Base-by-base conservation (phyloP, 2,888 invertebrate species). In the Abscondita cerata region DNA sequence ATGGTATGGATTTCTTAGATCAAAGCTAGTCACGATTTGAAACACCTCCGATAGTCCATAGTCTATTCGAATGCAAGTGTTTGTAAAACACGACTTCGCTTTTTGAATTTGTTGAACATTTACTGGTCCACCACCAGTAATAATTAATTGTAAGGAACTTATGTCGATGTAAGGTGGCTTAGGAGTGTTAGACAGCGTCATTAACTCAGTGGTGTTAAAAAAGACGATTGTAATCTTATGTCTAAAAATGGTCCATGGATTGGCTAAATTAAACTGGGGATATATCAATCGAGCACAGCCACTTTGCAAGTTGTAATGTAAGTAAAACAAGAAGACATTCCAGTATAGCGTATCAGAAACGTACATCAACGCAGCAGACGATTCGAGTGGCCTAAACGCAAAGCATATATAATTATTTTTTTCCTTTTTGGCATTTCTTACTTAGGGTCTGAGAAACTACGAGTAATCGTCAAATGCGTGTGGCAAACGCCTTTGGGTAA, bases 401-500 rank as follows among this genome's bases (percentile, higher is more conserved):
- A n/a, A 4, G 9, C 31, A 4, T 4, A 31, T 31, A 6, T 31
- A 6, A 6, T 9, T 31, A 31, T 6, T 31, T 31, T n/a, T n/a
- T 4, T 4, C 9, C 6, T 31, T 6, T 31, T 31, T 25, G 70
- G 11, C 36, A 12, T 12, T 8, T 11, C 36, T 36, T 12, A 9
- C n/a, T 2, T 36, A n/a, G 36, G 5, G 4, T 12, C 36, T 36
- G 36, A 36, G 3, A 2, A 8, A 8, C 4, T 3, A 11, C 25
- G 25, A 2, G 6, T 4, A 25, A 36, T 38, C 0, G 60, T 8
- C 2, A 68, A 70, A 63, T 72, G 71, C 56, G 53, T 67, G 9
- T 70, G 50, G 54, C 76, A 74, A 41, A 78, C 73, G 19, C 76
- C 78, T 68, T 78, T 78, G 1, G 77, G 77, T n/a, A 75, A 55